These are phyloP conservation scores for Wasmannia auropunctata DNA, from an alignment of 1,140 invertebrate genomes.

Conservation along the genomic window DNA sequence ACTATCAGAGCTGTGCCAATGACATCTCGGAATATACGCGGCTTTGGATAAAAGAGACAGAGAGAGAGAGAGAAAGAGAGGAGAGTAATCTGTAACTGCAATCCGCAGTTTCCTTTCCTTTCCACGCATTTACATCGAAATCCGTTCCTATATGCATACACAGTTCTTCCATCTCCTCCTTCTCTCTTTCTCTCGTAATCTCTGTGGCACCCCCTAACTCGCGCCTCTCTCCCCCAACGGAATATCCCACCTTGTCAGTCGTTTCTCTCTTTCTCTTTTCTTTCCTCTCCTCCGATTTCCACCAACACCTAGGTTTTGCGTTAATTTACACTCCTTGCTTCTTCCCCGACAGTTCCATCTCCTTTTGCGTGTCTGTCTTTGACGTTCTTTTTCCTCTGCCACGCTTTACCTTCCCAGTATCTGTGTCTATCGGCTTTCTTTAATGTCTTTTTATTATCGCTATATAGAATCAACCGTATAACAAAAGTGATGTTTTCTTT, in stretches of 20 bases:
- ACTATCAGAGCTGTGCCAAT: slow-evolving; percentile 24
- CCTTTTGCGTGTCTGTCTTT: neutral
- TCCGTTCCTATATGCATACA: slow-evolving; percentile 47
- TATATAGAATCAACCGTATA: neutral
- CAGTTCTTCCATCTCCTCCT: slow-evolving; percentile 7
- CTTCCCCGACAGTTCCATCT: neutral
- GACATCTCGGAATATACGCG: slow-evolving; percentile 18
- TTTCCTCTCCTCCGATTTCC: slow-evolving; percentile 2
- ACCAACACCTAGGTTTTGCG: neutral
- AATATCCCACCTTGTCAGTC: slow-evolving; percentile 35
- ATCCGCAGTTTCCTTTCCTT: slow-evolving; percentile 48
- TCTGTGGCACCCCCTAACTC: slow-evolving; percentile 14
- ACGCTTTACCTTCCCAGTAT: neutral
- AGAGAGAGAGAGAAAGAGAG: slow-evolving; percentile 5
- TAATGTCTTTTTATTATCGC: neutral
- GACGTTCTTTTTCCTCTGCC: neutral
- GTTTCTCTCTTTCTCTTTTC: slow-evolving; percentile 27
- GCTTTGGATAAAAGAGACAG: neutral
- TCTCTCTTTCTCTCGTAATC: slow-evolving; percentile 24
- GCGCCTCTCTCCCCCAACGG: neutral
- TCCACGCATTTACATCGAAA: slow-evolving; percentile 53
- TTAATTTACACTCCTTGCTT: slow-evolving; percentile 18
- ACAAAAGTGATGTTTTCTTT: neutral
- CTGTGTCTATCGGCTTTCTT: neutral
- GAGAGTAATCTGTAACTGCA: slow-evolving; percentile 44